These are phyloP conservation scores for Aplysia californica DNA, from an alignment of 1,140 invertebrate genomes.

Conservation along the genomic window DNA sequence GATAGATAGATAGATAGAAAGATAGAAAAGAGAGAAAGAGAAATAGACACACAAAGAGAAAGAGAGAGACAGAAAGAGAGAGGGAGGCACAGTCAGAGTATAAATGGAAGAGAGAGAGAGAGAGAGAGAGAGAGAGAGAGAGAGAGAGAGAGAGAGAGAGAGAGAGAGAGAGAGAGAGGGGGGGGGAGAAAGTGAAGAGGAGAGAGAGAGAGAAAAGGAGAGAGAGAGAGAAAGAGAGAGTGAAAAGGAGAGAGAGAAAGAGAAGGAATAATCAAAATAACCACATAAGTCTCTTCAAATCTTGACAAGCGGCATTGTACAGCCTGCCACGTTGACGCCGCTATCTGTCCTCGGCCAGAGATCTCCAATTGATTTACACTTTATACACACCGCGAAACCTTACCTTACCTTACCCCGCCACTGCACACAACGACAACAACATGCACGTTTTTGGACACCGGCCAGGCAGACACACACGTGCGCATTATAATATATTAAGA, in stretches of 20 bases:
- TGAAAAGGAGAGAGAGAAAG: neutral
- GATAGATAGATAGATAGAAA: neutral
- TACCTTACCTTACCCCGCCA: too few species aligned
- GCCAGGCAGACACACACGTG: too few species aligned
- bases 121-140: neutral
- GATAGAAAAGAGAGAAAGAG: neutral
- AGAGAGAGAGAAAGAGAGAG: slow-evolving; percentile 7
- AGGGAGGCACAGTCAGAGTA: neutral
- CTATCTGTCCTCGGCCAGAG: too few species aligned
- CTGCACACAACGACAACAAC: too few species aligned
- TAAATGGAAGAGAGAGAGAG: neutral
- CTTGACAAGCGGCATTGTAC: too few species aligned
- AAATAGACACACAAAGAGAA: neutral
- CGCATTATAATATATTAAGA: too few species aligned
- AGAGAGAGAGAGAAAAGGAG: neutral
- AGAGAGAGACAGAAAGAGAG: neutral
- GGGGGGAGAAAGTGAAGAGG: neutral
- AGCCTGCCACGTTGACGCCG: too few species aligned
- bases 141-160: slow-evolving; percentile 1
- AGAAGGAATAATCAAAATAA: slow-evolving; percentile 1
- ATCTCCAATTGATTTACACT: too few species aligned
- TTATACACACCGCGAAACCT: too few species aligned
- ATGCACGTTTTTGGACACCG: too few species aligned
- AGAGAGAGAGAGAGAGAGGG: neutral
- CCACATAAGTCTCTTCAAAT: too few species aligned